Percentiles rank a stretch among this genome's conserved stretches.
These are phyloP conservation scores for Urophycis tenuis DNA, from an alignment of 2,797 vertebrate genomes.

Conservation along the genomic window DNA sequence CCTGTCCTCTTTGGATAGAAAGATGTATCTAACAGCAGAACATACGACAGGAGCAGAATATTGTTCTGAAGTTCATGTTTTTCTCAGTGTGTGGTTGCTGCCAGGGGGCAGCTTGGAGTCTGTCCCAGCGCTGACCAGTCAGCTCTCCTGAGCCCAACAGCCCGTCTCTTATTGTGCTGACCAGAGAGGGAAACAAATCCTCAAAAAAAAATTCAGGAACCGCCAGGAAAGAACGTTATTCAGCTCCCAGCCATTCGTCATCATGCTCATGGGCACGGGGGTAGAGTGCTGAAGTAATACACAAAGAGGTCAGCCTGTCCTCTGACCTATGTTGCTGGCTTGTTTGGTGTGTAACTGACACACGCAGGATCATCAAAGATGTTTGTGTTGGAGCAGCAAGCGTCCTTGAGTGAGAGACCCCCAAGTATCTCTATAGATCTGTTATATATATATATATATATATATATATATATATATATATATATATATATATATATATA, in stretches of 20 bases:
- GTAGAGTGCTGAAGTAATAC: too few relatives aligned
- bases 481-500: too few relatives aligned
- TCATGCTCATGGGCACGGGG: background rate
- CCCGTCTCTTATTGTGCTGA: constrained; percentile 29
- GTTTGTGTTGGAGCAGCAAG: too few relatives aligned
- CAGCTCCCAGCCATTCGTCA: constrained; percentile 15
- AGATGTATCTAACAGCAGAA: background rate
- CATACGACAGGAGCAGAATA: background rate
- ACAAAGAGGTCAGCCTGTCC: too few relatives aligned
- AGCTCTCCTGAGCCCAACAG: constrained; percentile 35
- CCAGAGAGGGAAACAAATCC: constrained; percentile 25
- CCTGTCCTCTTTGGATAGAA: background rate
- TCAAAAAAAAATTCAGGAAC: constrained; percentile 17
- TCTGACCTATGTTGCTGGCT: too few relatives aligned
- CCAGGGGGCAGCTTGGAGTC: constrained; percentile 11
- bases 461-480: too few relatives aligned
- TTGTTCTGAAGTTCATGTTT: background rate
- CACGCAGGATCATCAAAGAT: too few relatives aligned
- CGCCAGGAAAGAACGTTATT: constrained; percentile 1
- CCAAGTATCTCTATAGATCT: too few relatives aligned
- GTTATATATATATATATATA: too few relatives aligned
- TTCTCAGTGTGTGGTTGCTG: too few relatives aligned
- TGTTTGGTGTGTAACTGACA: too few relatives aligned
- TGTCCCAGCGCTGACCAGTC: constrained; percentile 26
- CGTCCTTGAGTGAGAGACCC: too few relatives aligned